These are phyloP conservation scores for Eulemur rubriventer DNA, from an alignment of 2,797 vertebrate genomes.

Conservation along the genomic window DNA sequence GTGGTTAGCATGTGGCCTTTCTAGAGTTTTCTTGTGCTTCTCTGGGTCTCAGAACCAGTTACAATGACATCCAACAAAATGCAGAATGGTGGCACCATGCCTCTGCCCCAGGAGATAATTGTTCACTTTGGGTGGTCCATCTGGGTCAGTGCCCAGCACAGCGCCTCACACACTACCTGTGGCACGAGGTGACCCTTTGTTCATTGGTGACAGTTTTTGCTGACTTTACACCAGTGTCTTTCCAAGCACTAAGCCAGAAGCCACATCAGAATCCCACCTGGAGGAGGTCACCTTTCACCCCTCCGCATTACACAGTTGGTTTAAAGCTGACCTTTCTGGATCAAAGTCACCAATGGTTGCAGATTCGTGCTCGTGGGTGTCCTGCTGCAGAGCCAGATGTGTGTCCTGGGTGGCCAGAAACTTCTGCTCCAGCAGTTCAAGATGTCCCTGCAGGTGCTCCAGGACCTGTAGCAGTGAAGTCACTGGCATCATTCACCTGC, in stretches of 20 bases:
- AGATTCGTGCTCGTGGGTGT: conserved; percentile 85
- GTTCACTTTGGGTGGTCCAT: neutral
- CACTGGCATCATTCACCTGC: conserved; percentile 8
- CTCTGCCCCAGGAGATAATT: neutral
- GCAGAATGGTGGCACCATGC: neutral
- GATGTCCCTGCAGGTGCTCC: conserved; percentile 89
- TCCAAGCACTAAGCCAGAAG: neutral
- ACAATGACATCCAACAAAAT: neutral
- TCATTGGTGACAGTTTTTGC: neutral
- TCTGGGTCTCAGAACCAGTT: neutral
- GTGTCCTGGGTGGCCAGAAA: conserved; percentile 91
- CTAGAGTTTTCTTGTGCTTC: neutral
- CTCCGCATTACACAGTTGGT: neutral
- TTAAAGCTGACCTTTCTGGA: conserved; percentile 83
- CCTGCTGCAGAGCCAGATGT: conserved; percentile 89
- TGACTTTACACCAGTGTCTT: neutral
- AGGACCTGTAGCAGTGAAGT: conserved; percentile 86
- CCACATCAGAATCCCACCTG: neutral
- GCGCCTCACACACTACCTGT: neutral
- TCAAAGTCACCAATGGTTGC: conserved; percentile 89
- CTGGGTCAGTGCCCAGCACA: neutral
- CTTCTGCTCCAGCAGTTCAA: conserved; percentile 90
- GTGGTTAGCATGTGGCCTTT: neutral
- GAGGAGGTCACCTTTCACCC: neutral
- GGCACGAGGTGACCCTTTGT: neutral